These are phyloP conservation scores for Hyla sarda DNA, from an alignment of 2,113 vertebrate species.

Conservation along the genomic window DNA sequence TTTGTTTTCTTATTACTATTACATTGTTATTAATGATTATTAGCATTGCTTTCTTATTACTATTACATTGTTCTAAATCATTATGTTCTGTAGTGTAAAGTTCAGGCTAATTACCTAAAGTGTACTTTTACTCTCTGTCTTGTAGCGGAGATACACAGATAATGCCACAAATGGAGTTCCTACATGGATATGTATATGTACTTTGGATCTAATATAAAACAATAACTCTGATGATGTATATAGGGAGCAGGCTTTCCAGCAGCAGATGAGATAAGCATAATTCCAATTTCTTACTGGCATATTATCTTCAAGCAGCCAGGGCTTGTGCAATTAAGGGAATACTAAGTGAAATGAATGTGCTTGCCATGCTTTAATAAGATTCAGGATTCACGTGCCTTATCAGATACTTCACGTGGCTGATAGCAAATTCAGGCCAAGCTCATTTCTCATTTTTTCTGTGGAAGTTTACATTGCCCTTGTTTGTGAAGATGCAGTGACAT, in stretches of 20 bases:
- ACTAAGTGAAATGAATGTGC: constrained; percentile 49
- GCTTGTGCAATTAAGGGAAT: constrained; percentile 50
- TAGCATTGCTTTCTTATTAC: too few relatives aligned
- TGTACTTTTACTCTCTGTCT: background rate
- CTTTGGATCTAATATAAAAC: background rate
- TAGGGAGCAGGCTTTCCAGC: background rate
- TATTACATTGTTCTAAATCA: background rate
- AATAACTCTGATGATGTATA: background rate
- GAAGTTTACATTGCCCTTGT: background rate
- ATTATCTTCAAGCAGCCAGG: constrained; percentile 55
- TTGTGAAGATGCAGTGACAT: background rate
- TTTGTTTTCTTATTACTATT: too few relatives aligned
- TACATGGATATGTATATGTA: background rate
- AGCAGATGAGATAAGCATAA: constrained; percentile 37
- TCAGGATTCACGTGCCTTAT: constrained; percentile 35
- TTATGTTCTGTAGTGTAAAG: background rate
- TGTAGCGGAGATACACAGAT: background rate
- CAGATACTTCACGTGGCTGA: constrained; percentile 31
- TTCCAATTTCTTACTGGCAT: constrained; percentile 40
- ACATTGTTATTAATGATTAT: background rate
- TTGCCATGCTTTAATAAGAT: constrained; percentile 53
- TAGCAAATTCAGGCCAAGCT: constrained; percentile 19
- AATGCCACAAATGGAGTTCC: background rate
- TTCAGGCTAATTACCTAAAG: background rate
- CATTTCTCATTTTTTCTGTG: background rate